phyloP scores from a whole-genome alignment of 2,888 invertebrate species.

The Drosophila anceps region DNA sequence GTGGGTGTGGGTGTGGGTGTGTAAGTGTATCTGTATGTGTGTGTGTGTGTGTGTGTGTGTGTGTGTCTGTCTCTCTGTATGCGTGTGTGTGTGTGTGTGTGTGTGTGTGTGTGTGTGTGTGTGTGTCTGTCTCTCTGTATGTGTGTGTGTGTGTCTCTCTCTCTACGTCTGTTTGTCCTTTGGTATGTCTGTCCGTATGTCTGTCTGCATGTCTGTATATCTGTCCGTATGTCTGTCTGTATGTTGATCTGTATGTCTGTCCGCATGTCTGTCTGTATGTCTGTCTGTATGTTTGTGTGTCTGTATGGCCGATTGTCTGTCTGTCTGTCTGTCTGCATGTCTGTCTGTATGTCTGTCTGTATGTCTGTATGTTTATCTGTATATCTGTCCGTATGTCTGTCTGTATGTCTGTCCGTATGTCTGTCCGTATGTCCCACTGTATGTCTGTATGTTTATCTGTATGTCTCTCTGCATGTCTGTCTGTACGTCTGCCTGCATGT shows the following conservation, averaged over 20 bases:
- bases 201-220: background rate
- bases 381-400: background rate
- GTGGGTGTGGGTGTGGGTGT: background rate
- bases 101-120: no score
- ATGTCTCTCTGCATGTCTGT: background rate
- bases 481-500: background rate
- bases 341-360: background rate
- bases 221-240: background rate
- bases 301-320: background rate
- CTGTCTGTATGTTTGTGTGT: background rate
- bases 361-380: background rate
- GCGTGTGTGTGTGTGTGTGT: no score
- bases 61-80: background rate
- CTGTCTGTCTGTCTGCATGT: background rate
- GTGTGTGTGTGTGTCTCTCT: no score
- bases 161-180: background rate
- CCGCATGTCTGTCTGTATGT: background rate
- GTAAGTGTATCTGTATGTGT: background rate
- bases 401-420: background rate
- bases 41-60: background rate
- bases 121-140: background rate
- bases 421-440: background rate
- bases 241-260: background rate
- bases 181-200: background rate
- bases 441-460: background rate